Evolutionary conservation across 2,888 invertebrate species (phyloP), one percentile per base, ranked within the genome.

Genomic region (Hedya salicella): DNA sequence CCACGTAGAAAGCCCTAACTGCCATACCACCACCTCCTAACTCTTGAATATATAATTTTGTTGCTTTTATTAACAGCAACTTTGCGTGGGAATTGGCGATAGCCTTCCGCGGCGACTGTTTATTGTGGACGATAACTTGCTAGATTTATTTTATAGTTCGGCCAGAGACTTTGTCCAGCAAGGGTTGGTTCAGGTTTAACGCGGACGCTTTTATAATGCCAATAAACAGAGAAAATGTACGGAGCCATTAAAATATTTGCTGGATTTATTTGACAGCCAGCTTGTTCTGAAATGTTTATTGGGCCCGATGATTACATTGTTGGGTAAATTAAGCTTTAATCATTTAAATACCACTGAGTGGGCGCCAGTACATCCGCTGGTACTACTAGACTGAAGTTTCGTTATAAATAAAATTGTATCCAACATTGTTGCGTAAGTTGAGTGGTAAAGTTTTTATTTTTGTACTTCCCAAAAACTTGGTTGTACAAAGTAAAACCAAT

Each of bases 41-140:
- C 89, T 92, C 88, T 91, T 92, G 92, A 92, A 92, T 92, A 89
- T 90, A 92, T 92, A 91, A 92, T 92, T 91, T 90, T 88, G 91
- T 90, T 89, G 92, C 91, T 91, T 91, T 91, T 91, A 91, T 91
- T 92, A 92, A 88, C 89, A 87, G 85, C 88, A 86, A 89, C 83
- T 89, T 91, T 89, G 92, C 92, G 91, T 92, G 92, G 92, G 91
- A 92, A 92, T 91, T 82, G 87, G 81, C 85, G 89, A 88, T 91
- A 88, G 89, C 89, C 89, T 89, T 88, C 88, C 85, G 89, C 86
- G 81, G 87, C 82, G 87, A 86, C 88, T 86, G 85, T 89, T 89
- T 90, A 89, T 88, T 90, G 88, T 88, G 75, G 85, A 89, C 88
- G 86, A 90, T 91, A 91, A 91, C 89, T 87, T 85, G 83, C 86